Evolutionary conservation across 2,888 invertebrate species (phyloP), one percentile per base, ranked within the genome.

Genomic region (Meghimatium bilineatum): DNA sequence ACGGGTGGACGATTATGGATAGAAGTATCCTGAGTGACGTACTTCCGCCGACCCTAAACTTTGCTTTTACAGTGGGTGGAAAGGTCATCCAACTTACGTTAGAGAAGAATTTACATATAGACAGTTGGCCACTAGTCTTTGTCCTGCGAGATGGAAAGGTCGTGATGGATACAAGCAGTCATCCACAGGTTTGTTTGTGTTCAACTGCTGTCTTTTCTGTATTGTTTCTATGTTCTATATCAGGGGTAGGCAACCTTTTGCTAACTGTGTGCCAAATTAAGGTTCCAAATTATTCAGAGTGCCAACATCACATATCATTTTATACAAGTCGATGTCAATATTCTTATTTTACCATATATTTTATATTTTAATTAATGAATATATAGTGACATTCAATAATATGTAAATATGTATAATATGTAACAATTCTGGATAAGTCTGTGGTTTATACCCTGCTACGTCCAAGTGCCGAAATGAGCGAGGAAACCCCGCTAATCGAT

Each of bases 21-120:
- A 44, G 3, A 23, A 44, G 34, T n/a, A 36, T 12, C 32, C 29
- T 8, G 6, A 3, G 32, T 29, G 32, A 12, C 14, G 5, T 10
- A 32, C 60, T 82, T 52, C 82, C 82, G 5, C 10, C 52, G 10
- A 67, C 34, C 26, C 36, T 82, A 56, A 71, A 77, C 56, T 77
- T 82, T 44, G 60, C 69, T 3, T 82, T 82, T 36, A 82, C 34
- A 0, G 71, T 56, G 5, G 82, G 77, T 0, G 0, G 14, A 14
- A 36, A 77, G 32, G 60, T 71, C 5, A 44, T 82, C 60, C 49
- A 34, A 60, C 23, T 82, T 1, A 69, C 14, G 1, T 56, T 82
- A 26, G 14, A 56, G 6, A 82, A 77, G 32, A 82, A 82, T 49
- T n/a, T n/a, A 3, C 56, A n/a, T 23, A 56, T 71, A 23, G 38